Evolutionary conservation across 1,140 invertebrate genomes (phyloP), one percentile per base, ranked within the genome.

Genomic region (Polypedilum vanderplanki): DNA sequence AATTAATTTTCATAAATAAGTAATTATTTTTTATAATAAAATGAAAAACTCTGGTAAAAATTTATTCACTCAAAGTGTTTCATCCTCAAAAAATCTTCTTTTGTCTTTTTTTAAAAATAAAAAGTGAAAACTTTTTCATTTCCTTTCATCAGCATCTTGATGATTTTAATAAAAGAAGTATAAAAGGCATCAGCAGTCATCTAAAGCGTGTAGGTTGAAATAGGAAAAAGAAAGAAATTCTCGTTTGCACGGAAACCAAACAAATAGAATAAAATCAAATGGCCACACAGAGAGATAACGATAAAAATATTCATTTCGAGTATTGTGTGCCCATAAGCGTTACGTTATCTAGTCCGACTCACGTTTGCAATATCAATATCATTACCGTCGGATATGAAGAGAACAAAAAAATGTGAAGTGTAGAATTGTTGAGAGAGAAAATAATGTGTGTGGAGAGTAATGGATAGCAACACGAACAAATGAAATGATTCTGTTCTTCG

Each of bases 241-340:
- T 57, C 46, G 46, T 57, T 57, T n/a, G n/a, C 46, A 57, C 46
- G 46, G 46, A 57, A 57, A 57, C 46, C 46, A n/a, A 57, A 57
- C 46, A 57, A 57, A 57, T 57, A 57, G 46, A 57, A 57, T 57
- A 57, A 57, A 57, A 57, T 57, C 46, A 57, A 57, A 57, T 57
- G n/a, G 46, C 46, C 46, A 57, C 46, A n/a, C n/a, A n/a, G n/a
- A 57, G 46, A 57, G 46, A 57, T 57, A 57, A 57, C 46, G n/a
- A 57, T 57, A 57, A 57, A 57, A 57, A 57, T 57, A 57, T 57
- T 57, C 46, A 15, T 57, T 57, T 57, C 46, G n/a, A 57, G 46
- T 57, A 57, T 57, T 57, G 12, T 57, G 46, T 57, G 46, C 46
- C 46, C 46, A 57, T 57, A 57, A 57, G 46, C 46, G 12, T 57